phyloP scores from a whole-genome alignment of 2,888 invertebrate species.

The Lepidochrysops patricia region DNA sequence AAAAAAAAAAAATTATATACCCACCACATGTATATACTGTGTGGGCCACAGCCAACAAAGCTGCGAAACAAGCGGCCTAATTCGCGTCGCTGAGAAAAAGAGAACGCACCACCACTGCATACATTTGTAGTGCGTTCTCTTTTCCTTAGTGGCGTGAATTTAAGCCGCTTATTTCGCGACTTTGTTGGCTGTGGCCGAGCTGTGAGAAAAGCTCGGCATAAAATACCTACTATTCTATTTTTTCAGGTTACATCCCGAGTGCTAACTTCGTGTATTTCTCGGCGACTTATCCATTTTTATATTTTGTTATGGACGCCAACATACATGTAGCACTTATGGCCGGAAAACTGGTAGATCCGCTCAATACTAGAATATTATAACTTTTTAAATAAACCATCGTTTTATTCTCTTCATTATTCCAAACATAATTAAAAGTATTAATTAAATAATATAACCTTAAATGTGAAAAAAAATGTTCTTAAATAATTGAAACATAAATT shows the following conservation, averaged over 20 bases:
- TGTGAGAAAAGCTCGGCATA: too few relatives aligned
- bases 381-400: slow-evolving; percentile 19
- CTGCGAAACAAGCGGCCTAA: too few relatives aligned
- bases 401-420: slow-evolving; percentile 18
- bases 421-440: not conserved
- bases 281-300: slow-evolving; percentile 88
- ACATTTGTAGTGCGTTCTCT: too few relatives aligned
- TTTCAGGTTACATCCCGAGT: slow-evolving; percentile 53
- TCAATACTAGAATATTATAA: slow-evolving; percentile 85
- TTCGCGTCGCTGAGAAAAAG: too few relatives aligned
- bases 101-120: too few relatives aligned
- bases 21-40: too few relatives aligned
- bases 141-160: too few relatives aligned
- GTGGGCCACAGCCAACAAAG: too few relatives aligned
- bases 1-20: too few relatives aligned
- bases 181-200: too few relatives aligned
- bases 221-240: not conserved
- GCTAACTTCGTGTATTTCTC: slow-evolving; percentile 81
- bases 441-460: not conserved
- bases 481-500: not conserved
- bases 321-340: slow-evolving; percentile 87
- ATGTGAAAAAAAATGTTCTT: not conserved
- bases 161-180: too few relatives aligned
- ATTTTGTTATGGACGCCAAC: slow-evolving; percentile 88
- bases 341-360: slow-evolving; percentile 87